phyloP scores from a whole-genome alignment of 2,797 vertebrate species.

The Fistularia tabacaria region DNA sequence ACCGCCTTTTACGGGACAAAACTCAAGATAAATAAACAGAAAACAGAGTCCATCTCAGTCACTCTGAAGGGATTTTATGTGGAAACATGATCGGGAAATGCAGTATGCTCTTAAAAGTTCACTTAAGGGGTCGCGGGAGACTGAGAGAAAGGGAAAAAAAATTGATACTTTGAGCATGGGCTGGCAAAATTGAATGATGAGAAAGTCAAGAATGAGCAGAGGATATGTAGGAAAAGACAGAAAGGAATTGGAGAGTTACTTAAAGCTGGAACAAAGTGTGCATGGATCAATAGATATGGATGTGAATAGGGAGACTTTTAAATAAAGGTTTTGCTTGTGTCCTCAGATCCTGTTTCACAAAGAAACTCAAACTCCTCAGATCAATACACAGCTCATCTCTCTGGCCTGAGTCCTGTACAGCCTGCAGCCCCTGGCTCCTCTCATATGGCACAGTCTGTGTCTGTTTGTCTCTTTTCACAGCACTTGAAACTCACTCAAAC shows the following conservation, averaged over 20 bases:
- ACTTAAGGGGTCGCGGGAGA: slow-evolving; percentile 14
- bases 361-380: slow-evolving; percentile 67
- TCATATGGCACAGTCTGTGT: slow-evolving; percentile 23
- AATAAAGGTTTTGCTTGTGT: slow-evolving; percentile 58
- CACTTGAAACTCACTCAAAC: slow-evolving; percentile 40
- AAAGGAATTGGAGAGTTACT: slow-evolving; percentile 53
- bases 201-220: slow-evolving; percentile 16
- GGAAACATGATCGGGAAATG: slow-evolving; percentile 48
- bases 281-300: slow-evolving; percentile 68
- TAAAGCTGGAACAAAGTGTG: slow-evolving; percentile 60
- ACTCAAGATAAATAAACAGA: slow-evolving; percentile 43
- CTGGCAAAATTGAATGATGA: slow-evolving; percentile 18
- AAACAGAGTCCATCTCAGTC: slow-evolving; percentile 43
- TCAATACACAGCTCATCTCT: slow-evolving; percentile 57
- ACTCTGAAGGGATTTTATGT: slow-evolving; percentile 27
- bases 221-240: slow-evolving; percentile 27
- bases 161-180: slow-evolving; percentile 16
- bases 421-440: slow-evolving; percentile 45
- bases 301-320: slow-evolving; percentile 67
- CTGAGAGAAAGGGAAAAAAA: slow-evolving; percentile 20
- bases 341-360: slow-evolving; percentile 68
- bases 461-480: slow-evolving; percentile 32
- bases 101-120: slow-evolving; percentile 37
- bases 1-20: slow-evolving; percentile 30
- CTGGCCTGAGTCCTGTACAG: slow-evolving; percentile 38